phyloP scores from a whole-genome alignment of 2,797 vertebrate genomes.

The Distichodus sexfasciatus region DNA sequence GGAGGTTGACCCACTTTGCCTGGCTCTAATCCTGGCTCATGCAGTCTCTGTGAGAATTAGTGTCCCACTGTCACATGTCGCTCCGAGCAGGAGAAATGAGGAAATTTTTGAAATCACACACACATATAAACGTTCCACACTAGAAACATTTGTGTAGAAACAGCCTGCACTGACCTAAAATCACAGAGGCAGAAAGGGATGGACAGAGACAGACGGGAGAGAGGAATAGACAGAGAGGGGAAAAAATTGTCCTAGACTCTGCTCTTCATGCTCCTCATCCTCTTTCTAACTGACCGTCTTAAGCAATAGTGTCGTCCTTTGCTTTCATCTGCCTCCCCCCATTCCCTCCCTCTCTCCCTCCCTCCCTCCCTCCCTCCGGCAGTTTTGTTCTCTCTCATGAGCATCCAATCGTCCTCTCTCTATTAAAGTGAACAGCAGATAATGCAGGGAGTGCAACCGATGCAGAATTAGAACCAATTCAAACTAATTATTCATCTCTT shows the following conservation, averaged over 20 bases:
- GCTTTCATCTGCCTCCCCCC: neutral
- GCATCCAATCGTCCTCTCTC: no score
- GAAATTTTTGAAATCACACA: constrained; percentile 24
- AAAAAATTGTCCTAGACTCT: neutral
- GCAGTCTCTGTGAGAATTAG: constrained; percentile 29
- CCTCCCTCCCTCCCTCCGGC: neutral
- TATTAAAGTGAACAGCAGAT: no score
- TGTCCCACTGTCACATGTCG: constrained; percentile 11
- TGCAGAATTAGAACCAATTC: no score
- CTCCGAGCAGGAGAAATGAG: constrained; percentile 18
- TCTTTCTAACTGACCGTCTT: constrained; percentile 4
- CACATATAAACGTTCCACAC: neutral
- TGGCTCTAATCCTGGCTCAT: constrained; percentile 62
- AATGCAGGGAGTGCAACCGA: no score
- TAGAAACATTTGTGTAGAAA: neutral
- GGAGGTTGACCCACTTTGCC: constrained; percentile 69
- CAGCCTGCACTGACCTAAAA: neutral
- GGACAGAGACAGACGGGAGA: neutral
- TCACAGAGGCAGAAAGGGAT: neutral
- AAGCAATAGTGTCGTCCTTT: constrained; percentile 14
- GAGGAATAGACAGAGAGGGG: neutral
- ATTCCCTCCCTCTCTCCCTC: neutral
- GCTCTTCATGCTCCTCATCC: neutral
- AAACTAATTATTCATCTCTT: no score
- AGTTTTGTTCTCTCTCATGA: neutral